Evolutionary conservation across 1,140 invertebrate genomes (phyloP).

Genomic region (Drosophila lowei): DNA sequence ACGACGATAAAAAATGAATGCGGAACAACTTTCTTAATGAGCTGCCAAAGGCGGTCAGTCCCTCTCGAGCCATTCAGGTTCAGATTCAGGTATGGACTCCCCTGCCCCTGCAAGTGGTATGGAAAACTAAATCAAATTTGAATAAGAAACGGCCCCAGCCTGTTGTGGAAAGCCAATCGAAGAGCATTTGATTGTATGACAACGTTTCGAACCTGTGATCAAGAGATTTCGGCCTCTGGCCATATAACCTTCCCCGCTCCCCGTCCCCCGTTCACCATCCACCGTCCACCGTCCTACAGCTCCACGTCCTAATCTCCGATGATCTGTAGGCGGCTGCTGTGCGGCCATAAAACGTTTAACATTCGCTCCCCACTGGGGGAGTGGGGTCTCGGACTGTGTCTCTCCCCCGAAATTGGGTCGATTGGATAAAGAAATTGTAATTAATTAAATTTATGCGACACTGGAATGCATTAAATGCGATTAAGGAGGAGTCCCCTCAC

Average conservation of each 20-base stretch:
- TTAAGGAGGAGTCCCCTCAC: not conserved
- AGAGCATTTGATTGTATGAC: conserved; percentile 59
- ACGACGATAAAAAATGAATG: conserved; percentile 78
- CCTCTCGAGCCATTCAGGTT: not conserved
- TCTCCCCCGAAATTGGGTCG: conserved; percentile 57
- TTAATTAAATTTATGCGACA: conserved; percentile 82
- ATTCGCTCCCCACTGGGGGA: conserved; percentile 4
- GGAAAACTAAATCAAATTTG: conserved; percentile 76
- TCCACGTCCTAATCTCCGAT: conserved; percentile 56
- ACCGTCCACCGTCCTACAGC: not conserved
- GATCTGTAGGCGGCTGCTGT: conserved; percentile 79
- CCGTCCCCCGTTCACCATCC: too few species aligned
- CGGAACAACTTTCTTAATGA: conserved; percentile 81
- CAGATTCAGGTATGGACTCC: not conserved
- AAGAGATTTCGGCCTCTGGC: conserved; percentile 57
- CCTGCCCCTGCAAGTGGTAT: conserved; percentile 15
- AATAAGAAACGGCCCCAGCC: conserved; percentile 64
- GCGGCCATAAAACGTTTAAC: conserved; percentile 74
- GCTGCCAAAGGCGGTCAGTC: conserved; percentile 73
- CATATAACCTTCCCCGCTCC: not conserved
- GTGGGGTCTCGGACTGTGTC: not conserved
- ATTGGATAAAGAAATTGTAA: conserved; percentile 81
- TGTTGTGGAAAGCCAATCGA: conserved; percentile 58
- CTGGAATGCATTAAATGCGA: not conserved
- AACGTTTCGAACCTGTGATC: conserved; percentile 56